Conservation (phyloP, 92 coral and sea anemone species). For the Epizoanthus illoricatus region DNA sequence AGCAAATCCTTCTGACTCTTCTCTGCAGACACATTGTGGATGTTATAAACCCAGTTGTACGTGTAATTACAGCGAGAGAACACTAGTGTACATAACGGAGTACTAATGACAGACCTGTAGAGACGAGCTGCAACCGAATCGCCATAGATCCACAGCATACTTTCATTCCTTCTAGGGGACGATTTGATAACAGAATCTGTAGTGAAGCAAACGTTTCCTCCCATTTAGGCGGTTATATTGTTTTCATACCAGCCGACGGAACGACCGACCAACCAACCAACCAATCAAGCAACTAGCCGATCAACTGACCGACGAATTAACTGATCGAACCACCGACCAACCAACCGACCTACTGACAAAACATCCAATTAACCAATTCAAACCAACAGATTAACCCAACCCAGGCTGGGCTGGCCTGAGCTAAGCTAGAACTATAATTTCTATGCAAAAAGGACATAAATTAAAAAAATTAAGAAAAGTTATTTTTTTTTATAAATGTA, state of each 20-base stretch:
- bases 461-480: too few relatives aligned
- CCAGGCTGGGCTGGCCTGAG: too few relatives aligned
- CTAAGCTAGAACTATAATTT: too few relatives aligned
- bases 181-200: not conserved
- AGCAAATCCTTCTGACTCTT: conserved; percentile 17
- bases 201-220: not conserved
- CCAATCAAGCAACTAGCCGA: not conserved
- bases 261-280: not conserved
- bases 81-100: conserved; percentile 37
- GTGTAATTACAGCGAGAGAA: conserved; percentile 28
- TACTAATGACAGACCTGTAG: conserved; percentile 11
- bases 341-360: not conserved
- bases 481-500: too few relatives aligned
- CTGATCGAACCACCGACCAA: not conserved
- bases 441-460: too few relatives aligned
- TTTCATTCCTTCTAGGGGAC: conserved; percentile 8
- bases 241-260: not conserved
- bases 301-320: not conserved
- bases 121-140: conserved; percentile 31
- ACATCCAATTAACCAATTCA: not conserved
- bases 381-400: not conserved
- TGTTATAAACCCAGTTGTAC: conserved; percentile 40
- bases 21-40: conserved; percentile 13
- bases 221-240: not conserved
- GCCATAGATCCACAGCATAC: conserved; percentile 46